Conservation (phyloP, 2,113 vertebrate genomes). For the Petromus typicus region DNA sequence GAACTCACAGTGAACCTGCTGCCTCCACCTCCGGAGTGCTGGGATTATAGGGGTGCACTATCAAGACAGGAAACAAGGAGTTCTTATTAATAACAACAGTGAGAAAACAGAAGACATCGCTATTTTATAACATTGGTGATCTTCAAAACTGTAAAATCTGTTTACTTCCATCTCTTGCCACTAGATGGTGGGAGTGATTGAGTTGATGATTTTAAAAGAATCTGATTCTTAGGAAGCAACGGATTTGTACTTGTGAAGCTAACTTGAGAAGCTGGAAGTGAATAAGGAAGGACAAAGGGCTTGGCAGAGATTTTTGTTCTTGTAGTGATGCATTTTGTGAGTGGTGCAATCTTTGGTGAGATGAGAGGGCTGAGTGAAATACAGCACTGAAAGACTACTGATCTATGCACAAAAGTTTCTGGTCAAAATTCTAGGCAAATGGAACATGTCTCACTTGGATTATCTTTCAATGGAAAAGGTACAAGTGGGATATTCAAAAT, state of each 20-base stretch:
- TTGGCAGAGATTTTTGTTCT: constrained; percentile 45
- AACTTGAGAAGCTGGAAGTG: constrained; percentile 55
- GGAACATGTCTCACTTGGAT: neutral
- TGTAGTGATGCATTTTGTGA: constrained; percentile 60
- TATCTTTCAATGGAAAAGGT: constrained; percentile 45
- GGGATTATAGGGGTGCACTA: neutral
- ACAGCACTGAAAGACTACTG: neutral
- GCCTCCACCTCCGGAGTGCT: neutral
- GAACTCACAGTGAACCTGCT: neutral
- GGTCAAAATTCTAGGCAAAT: constrained; percentile 38
- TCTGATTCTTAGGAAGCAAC: accelerated
- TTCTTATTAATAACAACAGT: neutral
- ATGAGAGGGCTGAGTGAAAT: constrained; percentile 60
- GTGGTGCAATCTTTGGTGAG: neutral
- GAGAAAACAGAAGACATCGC: constrained; percentile 1
- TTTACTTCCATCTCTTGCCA: constrained; percentile 39
- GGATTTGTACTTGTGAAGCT: neutral
- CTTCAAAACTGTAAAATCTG: neutral
- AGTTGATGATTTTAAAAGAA: neutral
- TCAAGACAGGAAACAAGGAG: neutral
- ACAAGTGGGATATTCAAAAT: neutral
- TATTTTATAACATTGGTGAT: neutral
- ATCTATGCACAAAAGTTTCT: neutral
- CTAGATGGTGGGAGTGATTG: constrained; percentile 85
- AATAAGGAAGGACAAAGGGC: constrained; percentile 45